These are phyloP conservation scores for Dicrostonyx torquatus DNA, from an alignment of 2,797 vertebrate genomes.

Conservation along the genomic window DNA sequence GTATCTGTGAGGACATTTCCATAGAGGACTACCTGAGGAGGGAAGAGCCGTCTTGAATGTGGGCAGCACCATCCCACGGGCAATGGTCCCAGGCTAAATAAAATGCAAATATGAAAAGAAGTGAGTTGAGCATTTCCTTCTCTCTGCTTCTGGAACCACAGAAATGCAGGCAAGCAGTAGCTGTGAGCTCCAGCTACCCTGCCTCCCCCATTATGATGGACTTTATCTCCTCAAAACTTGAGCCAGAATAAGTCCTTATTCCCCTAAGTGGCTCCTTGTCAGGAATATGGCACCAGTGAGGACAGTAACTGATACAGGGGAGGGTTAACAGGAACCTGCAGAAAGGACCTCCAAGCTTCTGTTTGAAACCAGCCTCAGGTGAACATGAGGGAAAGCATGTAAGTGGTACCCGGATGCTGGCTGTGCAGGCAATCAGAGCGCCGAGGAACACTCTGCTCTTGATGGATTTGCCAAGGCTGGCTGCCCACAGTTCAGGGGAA, in stretches of 20 bases:
- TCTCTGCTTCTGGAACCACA: neutral
- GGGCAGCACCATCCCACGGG: neutral
- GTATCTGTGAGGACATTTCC: neutral
- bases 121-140: neutral
- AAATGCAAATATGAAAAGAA: neutral
- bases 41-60: neutral
- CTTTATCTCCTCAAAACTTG: neutral
- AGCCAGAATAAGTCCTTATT: neutral
- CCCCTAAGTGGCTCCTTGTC: neutral
- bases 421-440: neutral
- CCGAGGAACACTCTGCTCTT: accelerated
- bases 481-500: neutral
- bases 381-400: neutral
- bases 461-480: neutral
- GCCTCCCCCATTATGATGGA: neutral
- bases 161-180: neutral
- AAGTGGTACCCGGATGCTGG: neutral
- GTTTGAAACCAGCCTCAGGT: neutral
- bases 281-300: neutral
- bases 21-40: neutral
- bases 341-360: neutral
- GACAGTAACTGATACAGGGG: neutral
- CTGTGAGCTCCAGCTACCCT: neutral
- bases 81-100: neutral
- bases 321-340: neutral